Evolutionary conservation across 37 sponge, comb jelly and placozoan genomes (phyloP).

Genomic region (Cliona cf. orientalis): DNA sequence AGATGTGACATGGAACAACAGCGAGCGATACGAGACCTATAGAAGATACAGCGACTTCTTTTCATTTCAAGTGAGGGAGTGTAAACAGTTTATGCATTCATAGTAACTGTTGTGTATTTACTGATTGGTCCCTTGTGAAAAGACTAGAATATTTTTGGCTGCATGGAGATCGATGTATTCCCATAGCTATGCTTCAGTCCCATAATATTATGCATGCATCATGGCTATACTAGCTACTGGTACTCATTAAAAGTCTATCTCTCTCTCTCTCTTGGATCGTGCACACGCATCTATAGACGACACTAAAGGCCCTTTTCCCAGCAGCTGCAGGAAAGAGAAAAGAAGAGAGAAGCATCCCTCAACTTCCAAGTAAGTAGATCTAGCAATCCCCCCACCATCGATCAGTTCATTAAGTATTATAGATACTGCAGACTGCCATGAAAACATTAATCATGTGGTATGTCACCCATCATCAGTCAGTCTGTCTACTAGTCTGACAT

Average conservation of each 20-base stretch:
- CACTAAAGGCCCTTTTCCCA: constrained; percentile 62
- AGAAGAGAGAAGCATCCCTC: constrained; percentile 31
- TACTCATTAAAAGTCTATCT: neutral
- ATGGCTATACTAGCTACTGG: neutral
- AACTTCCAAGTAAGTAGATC: constrained; percentile 47
- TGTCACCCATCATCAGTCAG: too few relatives aligned
- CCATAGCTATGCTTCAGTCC: too few relatives aligned
- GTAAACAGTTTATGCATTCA: neutral
- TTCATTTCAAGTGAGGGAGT: constrained; percentile 67
- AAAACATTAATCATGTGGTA: too few relatives aligned
- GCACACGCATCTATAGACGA: constrained; percentile 51
- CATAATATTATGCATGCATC: neutral
- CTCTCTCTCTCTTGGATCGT: too few relatives aligned
- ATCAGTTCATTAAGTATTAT: too few relatives aligned
- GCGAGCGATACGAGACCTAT: constrained; percentile 64
- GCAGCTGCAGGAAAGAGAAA: constrained; percentile 43
- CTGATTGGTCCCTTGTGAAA: too few relatives aligned
- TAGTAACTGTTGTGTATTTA: too few relatives aligned
- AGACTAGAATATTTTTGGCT: neutral
- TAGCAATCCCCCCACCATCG: too few relatives aligned
- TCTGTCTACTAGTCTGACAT: too few relatives aligned
- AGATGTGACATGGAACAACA: constrained; percentile 75
- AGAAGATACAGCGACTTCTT: constrained; percentile 87
- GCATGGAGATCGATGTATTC: neutral
- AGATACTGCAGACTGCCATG: too few relatives aligned